Percentiles rank a stretch among this genome's conserved stretches.
phyloP scores from a whole-genome alignment of 2,113 vertebrate genomes.

The Tricholaema leucomelas region DNA sequence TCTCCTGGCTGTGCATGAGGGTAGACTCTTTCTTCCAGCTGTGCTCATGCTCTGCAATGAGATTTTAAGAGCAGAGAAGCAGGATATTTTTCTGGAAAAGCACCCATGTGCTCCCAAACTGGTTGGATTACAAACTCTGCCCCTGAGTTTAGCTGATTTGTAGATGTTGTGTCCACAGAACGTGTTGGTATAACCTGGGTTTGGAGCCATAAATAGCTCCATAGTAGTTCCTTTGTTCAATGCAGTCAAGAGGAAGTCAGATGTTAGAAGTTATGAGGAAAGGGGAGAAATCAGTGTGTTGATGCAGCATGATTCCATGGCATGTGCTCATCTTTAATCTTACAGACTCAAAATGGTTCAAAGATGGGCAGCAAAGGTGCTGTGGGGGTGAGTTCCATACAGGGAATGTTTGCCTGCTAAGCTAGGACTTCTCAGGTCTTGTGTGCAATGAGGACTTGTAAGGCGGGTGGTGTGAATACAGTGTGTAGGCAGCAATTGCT shows the following conservation, averaged over 20 bases:
- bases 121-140: not conserved
- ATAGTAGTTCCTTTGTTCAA: not conserved
- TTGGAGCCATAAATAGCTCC: not conserved
- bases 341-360: not conserved
- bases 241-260: not conserved
- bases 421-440: not conserved
- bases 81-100: not conserved
- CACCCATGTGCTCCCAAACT: fast-evolving
- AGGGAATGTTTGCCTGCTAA: not conserved
- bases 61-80: not conserved
- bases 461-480: not conserved
- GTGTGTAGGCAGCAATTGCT: not conserved
- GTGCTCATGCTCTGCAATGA: not conserved
- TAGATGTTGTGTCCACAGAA: not conserved
- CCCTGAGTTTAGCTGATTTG: not conserved
- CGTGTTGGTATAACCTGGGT: not conserved
- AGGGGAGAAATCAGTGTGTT: not conserved
- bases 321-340: not conserved
- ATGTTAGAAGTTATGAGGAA: not conserved
- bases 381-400: not conserved
- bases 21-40: not conserved
- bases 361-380: not conserved
- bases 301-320: not conserved
- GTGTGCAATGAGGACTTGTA: not conserved
- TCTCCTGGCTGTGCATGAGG: not conserved